Percentiles rank a stretch among this genome's conserved stretches.
phyloP scores from a whole-genome alignment of 2,113 vertebrate species.

The Ammodytes marinus region DNA sequence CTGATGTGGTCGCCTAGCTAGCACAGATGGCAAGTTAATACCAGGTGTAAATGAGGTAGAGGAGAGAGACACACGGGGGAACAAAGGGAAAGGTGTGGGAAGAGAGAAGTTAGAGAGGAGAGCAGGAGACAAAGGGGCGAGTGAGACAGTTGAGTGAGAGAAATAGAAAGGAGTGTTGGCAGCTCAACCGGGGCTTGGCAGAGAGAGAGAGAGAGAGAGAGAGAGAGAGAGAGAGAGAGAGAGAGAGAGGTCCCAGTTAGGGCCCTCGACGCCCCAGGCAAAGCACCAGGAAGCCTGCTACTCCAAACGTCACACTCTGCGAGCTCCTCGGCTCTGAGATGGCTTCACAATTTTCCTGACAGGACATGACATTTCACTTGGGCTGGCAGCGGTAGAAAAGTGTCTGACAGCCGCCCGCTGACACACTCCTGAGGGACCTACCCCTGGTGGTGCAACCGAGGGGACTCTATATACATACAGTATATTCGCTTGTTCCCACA shows the following conservation, averaged over 20 bases:
- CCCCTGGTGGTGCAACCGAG: slow-evolving; percentile 59
- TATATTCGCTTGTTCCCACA: slow-evolving; percentile 27
- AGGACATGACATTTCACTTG: slow-evolving; percentile 83
- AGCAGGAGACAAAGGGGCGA: slow-evolving; percentile 38
- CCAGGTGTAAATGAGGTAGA: slow-evolving; percentile 4
- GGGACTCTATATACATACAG: not conserved
- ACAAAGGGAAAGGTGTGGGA: slow-evolving; percentile 10
- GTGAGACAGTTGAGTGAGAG: slow-evolving; percentile 7
- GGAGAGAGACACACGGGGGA: not conserved
- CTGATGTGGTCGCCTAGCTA: not conserved
- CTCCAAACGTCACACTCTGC: slow-evolving; percentile 62
- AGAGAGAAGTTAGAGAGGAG: slow-evolving; percentile 5
- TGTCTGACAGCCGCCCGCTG: slow-evolving; percentile 70
- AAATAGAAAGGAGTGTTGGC: slow-evolving; percentile 33
- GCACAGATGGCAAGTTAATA: slow-evolving; percentile 8
- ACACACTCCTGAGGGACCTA: slow-evolving; percentile 70
- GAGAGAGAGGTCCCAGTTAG: slow-evolving; percentile 72
- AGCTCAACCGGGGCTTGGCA: not conserved
- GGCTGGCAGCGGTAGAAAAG: slow-evolving; percentile 63
- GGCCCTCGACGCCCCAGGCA: slow-evolving; percentile 72
- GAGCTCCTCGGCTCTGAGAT: slow-evolving; percentile 65
- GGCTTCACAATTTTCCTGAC: slow-evolving; percentile 82
- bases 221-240: slow-evolving; percentile 54
- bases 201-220: slow-evolving; percentile 42
- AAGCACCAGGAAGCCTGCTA: slow-evolving; percentile 69